phyloP scores from a whole-genome alignment of 2,113 vertebrate species.

The Ranitomeya imitator region DNA sequence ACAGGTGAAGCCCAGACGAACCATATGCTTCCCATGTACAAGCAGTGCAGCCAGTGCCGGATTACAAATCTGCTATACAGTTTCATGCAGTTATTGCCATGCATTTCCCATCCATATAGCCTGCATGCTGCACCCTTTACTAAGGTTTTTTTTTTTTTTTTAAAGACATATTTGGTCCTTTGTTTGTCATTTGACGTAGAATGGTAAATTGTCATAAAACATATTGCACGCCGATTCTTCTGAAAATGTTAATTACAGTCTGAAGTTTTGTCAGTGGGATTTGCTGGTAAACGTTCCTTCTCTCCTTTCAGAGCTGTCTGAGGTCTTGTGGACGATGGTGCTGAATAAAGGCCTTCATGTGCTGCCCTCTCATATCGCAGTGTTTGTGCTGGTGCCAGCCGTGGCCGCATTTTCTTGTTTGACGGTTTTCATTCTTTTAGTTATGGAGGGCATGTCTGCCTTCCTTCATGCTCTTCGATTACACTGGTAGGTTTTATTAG shows the following conservation, averaged over 20 bases:
- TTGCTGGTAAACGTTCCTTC: not conserved
- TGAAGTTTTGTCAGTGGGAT: not conserved
- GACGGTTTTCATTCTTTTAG: conserved; percentile 88
- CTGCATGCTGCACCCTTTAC: too few relatives aligned
- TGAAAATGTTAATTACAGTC: not conserved
- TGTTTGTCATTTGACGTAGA: too few relatives aligned
- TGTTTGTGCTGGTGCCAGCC: conserved; percentile 83
- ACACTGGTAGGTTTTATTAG: conserved; percentile 82
- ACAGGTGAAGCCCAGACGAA: too few relatives aligned
- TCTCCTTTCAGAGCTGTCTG: conserved; percentile 81
- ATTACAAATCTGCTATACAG: too few relatives aligned
- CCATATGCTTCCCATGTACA: too few relatives aligned
- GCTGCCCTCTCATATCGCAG: conserved; percentile 71
- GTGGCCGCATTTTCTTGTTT: conserved; percentile 84
- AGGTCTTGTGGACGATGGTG: conserved; percentile 94
- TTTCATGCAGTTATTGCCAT: too few relatives aligned
- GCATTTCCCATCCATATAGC: too few relatives aligned
- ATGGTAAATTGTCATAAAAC: not conserved
- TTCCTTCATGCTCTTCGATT: conserved; percentile 95
- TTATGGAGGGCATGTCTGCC: conserved; percentile 98
- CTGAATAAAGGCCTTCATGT: conserved; percentile 87
- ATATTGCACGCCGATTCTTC: not conserved
- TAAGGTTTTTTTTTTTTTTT: too few relatives aligned
- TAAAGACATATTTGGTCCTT: too few relatives aligned
- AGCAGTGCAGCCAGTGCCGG: too few relatives aligned